Evolutionary conservation across 2,113 vertebrate genomes (phyloP).

Genomic region (Heterocephalus glaber): DNA sequence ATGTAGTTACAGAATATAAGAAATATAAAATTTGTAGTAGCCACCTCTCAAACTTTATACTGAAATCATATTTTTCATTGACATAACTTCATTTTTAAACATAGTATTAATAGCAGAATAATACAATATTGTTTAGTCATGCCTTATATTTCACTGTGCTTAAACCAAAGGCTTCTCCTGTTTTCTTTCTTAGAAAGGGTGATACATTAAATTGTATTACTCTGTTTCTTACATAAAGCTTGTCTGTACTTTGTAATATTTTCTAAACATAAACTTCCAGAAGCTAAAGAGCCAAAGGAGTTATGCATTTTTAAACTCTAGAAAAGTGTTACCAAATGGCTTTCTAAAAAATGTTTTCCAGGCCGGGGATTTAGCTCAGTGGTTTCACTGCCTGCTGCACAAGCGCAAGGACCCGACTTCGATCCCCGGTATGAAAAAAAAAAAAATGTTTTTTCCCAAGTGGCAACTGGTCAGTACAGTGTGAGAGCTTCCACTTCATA

Average conservation of each 20-base stretch:
- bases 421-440: too few species aligned
- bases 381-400: too few species aligned
- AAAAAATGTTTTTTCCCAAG: background rate
- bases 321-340: background rate
- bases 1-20: background rate
- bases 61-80: background rate
- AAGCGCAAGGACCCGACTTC: too few species aligned
- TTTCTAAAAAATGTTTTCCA: background rate
- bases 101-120: background rate
- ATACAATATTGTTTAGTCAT: background rate
- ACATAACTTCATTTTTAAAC: background rate
- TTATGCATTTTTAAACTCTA: background rate
- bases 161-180: background rate
- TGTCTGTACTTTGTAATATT: background rate
- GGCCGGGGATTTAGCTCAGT: too few species aligned
- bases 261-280: background rate
- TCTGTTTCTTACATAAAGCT: background rate
- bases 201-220: background rate
- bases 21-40: background rate
- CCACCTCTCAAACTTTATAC: background rate
- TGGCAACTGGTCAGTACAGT: background rate
- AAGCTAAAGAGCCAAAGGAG: constrained; percentile 1
- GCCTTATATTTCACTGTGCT: background rate
- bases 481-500: background rate
- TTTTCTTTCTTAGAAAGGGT: background rate